phyloP scores from a whole-genome alignment of 2,113 vertebrate species.

The Tetrax tetrax region DNA sequence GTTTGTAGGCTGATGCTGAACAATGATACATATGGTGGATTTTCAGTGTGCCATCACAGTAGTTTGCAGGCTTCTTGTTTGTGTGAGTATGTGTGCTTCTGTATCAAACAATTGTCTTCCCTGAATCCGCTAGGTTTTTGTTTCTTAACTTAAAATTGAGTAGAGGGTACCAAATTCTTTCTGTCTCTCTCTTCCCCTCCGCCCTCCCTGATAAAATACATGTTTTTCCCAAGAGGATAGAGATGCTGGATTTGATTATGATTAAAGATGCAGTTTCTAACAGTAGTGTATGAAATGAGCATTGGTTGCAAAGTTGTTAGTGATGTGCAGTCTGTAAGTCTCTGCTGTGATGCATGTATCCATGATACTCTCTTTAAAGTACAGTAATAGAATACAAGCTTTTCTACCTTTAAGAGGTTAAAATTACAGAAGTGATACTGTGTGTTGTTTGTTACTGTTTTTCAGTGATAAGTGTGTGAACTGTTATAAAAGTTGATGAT shows the following conservation, averaged over 20 bases:
- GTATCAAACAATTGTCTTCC: neutral
- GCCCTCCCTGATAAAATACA: accelerated
- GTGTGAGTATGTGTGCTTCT: accelerated
- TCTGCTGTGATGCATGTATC: neutral
- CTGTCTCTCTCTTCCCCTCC: accelerated
- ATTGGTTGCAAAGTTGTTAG: neutral
- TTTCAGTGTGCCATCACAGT: accelerated
- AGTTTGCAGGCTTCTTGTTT: neutral
- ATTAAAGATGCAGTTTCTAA: neutral
- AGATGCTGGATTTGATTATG: neutral
- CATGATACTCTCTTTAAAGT: neutral
- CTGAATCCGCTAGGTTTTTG: neutral
- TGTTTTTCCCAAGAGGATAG: neutral
- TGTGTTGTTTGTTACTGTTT: neutral
- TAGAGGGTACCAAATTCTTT: neutral
- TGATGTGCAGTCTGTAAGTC: neutral
- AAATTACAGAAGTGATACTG: neutral
- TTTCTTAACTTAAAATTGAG: neutral
- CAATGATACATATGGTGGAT: accelerated
- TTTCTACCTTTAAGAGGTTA: neutral
- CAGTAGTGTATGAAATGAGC: neutral
- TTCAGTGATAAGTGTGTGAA: neutral
- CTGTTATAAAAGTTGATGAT: neutral
- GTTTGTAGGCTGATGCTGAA: neutral
- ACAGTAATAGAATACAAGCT: neutral